Evolutionary conservation across 1,140 invertebrate species (phyloP), one percentile per base, ranked within the genome.

Genomic region (Elymnias hypermnestra): DNA sequence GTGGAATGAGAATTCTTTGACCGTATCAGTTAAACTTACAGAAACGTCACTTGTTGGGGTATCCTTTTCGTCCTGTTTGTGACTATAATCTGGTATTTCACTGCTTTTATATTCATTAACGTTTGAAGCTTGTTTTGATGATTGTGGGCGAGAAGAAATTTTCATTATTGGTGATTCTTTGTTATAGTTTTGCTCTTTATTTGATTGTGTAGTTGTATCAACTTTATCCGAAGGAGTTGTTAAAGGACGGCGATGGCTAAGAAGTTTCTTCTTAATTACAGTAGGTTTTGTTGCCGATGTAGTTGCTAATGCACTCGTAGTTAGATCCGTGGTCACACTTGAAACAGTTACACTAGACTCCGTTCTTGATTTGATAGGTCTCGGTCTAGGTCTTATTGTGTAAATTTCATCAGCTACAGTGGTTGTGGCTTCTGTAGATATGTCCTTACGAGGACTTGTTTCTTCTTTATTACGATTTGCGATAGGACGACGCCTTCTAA

Each of bases 11-110:
- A 83, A 85, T 5, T 72, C 60, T 49, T 69, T 77, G 3, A 69
- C 45, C 5, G 57, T 60, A 39, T 85, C 77, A 17, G 43, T 69
- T 38, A 81, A 55, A 47, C 67, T 81, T 9, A 87, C 70, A 3
- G 79, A 57, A 8, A 86, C 70, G 31, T 87, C 84, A 49, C 86
- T 87, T 8, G 84, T 87, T 5, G 86, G 86, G 8, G 86, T 87
- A 19, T 87, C 86, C 49, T 87, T 87, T 58, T 87, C 86, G 38
- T 87, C 86, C 46, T 87, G 86, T 33, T 87, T 87, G 43, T 87
- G 86, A 21, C 64, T 81, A 40, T 85, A 86, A 52, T 87, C 82
- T 14, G 83, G 79, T 14, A 59, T 65, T 29, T 84, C 81, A 19
- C 52, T 74, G 12, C 57, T 63, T 53, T 66, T 77, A 12, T 61